phyloP scores from a whole-genome alignment of 2,888 invertebrate genomes.

The Tromatobia lineatoria region DNA sequence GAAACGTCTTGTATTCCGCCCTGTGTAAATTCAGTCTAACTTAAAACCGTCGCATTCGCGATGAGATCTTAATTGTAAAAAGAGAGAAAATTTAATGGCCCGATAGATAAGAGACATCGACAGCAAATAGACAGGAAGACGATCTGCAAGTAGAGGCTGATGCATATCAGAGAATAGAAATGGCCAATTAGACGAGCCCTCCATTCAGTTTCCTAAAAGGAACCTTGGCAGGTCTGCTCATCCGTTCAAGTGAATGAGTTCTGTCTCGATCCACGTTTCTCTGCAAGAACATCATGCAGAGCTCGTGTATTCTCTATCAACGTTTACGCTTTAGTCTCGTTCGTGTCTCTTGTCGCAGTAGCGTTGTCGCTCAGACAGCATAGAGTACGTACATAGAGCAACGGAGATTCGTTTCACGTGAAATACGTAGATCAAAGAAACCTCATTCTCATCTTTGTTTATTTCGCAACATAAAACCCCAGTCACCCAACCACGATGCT shows the following conservation, averaged over 20 bases:
- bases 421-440: constrained; percentile 59
- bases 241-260: constrained; percentile 23
- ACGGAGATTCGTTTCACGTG: constrained; percentile 62
- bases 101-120: constrained; percentile 20
- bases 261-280: constrained; percentile 39
- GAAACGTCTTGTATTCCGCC: too few relatives aligned
- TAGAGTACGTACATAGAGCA: constrained; percentile 16
- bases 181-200: constrained; percentile 56
- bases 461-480: constrained; percentile 35
- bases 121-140: constrained; percentile 17
- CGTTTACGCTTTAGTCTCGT: constrained; percentile 54
- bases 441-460: constrained; percentile 36
- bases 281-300: constrained; percentile 26
- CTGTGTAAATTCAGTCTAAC: too few relatives aligned
- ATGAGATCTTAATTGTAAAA: background rate
- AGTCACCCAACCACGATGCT: constrained; percentile 19
- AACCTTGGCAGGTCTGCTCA: constrained; percentile 32
- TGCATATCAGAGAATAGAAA: constrained; percentile 59
- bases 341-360: background rate
- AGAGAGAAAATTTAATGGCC: background rate
- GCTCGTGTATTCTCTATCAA: constrained; percentile 34
- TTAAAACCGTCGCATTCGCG: too few relatives aligned
- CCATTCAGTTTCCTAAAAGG: constrained; percentile 30
- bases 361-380: constrained; percentile 12
- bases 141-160: constrained; percentile 8